Base-by-base conservation (phyloP, 64 coral and sea anemone species). In the Montipora foliosa region DNA sequence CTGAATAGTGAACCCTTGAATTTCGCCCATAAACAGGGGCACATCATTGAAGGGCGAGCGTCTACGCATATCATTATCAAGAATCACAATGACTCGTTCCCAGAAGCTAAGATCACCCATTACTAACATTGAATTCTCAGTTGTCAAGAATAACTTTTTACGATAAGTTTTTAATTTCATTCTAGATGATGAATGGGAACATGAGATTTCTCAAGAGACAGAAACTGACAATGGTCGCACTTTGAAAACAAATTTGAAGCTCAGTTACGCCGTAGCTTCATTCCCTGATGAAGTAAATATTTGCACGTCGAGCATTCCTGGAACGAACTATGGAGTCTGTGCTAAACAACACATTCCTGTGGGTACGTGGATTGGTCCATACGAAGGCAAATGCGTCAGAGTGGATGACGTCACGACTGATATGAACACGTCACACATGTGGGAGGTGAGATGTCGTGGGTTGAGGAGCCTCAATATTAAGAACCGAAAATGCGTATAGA, bases 301-400 rank as follows among this genome's bases (percentile, higher is more conserved):
- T 5, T 95, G 94, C 44, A 14, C 67, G 13, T 95, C 94, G 24
- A 88, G 89, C 22, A 92, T 95, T 48, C 90, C 94, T 66, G 94
- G 90, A 16, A 75, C 77, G 13, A 83, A 17, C 66, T 92, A 89
- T 37, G 94, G 94, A 45, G 94, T 95, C 8, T 91, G 89, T 53
- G 94, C 94, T 2, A 95, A 95, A 22, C 94, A 92, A 44, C 94
- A 91, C 47, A 92, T 95, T 81, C 94, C 94, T 11, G 74, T 92
- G 74, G 94, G 94, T 14, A 95, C 94, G 44, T 95, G 94, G 94
- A 95, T 95, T 79, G 94, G 94, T 22, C 94, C 94, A 49, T 95
- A 95, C 74, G 94, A 95, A 95, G 94, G 94, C 10, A 91, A 69
- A 57, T 70, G 84, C 73, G 74, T 95, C 5, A 59, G 49, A 5